A percentile compares a stretch with the other conserved stretches of the same genome.
These are phyloP conservation scores for Cephus spinipes DNA, from an alignment of 2,888 invertebrate genomes.

Conservation along the genomic window DNA sequence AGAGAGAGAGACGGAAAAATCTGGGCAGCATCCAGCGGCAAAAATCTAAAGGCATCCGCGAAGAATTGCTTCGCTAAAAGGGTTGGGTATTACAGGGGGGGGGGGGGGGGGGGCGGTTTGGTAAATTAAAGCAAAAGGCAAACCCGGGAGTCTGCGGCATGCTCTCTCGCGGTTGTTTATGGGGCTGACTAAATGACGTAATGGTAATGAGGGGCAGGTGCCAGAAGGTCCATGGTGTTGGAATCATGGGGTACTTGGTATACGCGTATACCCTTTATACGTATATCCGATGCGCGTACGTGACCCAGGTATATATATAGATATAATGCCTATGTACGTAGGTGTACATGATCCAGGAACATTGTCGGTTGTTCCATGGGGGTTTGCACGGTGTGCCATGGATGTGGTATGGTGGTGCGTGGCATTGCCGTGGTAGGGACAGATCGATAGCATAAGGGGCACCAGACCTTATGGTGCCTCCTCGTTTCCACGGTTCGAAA, in stretches of 20 bases:
- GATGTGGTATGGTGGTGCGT: slow-evolving; percentile 29
- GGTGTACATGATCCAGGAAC: slow-evolving; percentile 34
- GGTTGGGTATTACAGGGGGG: background rate
- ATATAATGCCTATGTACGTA: slow-evolving; percentile 12
- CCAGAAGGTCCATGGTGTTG: slow-evolving; percentile 35
- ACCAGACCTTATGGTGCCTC: slow-evolving; percentile 60
- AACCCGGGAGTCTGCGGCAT: background rate
- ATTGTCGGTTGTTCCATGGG: slow-evolving; percentile 49
- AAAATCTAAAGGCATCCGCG: background rate
- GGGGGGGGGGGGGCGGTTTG: background rate
- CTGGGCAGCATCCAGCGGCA: background rate
- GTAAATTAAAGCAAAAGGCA: background rate
- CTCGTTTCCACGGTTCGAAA: slow-evolving; percentile 32
- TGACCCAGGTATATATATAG: background rate
- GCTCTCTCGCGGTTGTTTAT: background rate
- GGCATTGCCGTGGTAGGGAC: slow-evolving; percentile 47
- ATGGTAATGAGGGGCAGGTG: slow-evolving; percentile 45
- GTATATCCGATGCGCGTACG: background rate
- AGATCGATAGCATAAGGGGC: slow-evolving; percentile 61
- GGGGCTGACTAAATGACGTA: slow-evolving; percentile 34
- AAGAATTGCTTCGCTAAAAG: background rate
- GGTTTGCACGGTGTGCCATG: slow-evolving; percentile 31
- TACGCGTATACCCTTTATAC: background rate
- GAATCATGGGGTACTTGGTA: background rate
- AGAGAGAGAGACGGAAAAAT: background rate